A percentile compares a stretch with the other conserved stretches of the same genome.
phyloP scores from a whole-genome alignment of 2,797 vertebrate genomes.

The Notolabrus celidotus region DNA sequence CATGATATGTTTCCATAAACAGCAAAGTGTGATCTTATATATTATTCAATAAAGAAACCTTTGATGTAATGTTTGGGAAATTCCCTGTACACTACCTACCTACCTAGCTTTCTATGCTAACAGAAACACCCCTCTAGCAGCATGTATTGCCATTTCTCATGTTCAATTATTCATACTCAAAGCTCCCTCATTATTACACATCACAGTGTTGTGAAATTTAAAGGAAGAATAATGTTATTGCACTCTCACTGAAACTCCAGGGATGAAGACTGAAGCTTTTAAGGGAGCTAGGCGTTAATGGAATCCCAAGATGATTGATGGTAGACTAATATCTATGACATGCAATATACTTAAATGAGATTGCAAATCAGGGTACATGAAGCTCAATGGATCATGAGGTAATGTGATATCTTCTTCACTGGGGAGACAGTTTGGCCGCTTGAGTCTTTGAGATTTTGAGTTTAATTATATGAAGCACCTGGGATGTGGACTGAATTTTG shows the following conservation, averaged over 20 bases:
- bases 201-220: slow-evolving; percentile 79
- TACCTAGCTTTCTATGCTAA: slow-evolving; percentile 33
- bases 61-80: slow-evolving; percentile 29
- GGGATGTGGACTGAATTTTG: slow-evolving; percentile 11
- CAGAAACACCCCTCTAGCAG: slow-evolving; percentile 26
- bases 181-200: slow-evolving; percentile 33
- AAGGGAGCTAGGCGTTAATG: slow-evolving; percentile 22
- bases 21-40: slow-evolving; percentile 50
- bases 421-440: slow-evolving; percentile 3
- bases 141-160: slow-evolving; percentile 36
- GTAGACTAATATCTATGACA: slow-evolving; percentile 21
- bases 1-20: slow-evolving; percentile 72
- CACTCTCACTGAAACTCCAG: slow-evolving; percentile 37
- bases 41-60: slow-evolving; percentile 36
- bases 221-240: slow-evolving; percentile 58
- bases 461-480: slow-evolving; percentile 24
- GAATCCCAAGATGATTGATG: slow-evolving; percentile 17
- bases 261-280: slow-evolving; percentile 36
- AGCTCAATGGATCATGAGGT: slow-evolving; percentile 30
- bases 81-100: slow-evolving; percentile 19
- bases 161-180: slow-evolving; percentile 36
- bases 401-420: neutral
- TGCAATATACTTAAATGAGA: slow-evolving; percentile 29
- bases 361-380: slow-evolving; percentile 19
- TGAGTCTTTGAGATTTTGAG: slow-evolving; percentile 1